Conservation (phyloP, 2,797 vertebrate genomes). For the Sorex maritimensis region DNA sequence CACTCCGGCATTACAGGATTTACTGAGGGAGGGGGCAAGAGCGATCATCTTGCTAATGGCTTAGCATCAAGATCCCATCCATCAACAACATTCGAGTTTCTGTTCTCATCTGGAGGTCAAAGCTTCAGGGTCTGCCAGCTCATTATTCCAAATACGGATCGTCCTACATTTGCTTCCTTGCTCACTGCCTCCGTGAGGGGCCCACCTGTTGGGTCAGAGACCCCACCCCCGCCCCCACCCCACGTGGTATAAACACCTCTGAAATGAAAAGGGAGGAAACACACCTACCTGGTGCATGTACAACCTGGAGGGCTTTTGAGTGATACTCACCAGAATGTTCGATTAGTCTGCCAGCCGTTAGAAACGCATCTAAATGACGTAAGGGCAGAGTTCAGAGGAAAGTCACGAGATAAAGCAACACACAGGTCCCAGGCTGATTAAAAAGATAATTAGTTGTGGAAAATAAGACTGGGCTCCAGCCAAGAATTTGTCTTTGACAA, state of each 20-base stretch:
- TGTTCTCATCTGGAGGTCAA: slow-evolving; percentile 75
- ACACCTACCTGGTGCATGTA: not conserved
- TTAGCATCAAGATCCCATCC: slow-evolving; percentile 56
- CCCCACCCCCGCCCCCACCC: not conserved
- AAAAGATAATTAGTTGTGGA: slow-evolving; percentile 85
- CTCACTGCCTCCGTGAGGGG: slow-evolving; percentile 36
- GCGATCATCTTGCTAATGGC: slow-evolving; percentile 56
- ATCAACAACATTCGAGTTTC: slow-evolving; percentile 71
- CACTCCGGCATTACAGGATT: slow-evolving; percentile 31
- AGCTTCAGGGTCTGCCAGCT: slow-evolving; percentile 67
- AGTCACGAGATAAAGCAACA: slow-evolving; percentile 74
- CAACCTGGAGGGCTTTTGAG: not conserved
- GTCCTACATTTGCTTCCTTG: slow-evolving; percentile 50
- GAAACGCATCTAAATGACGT: slow-evolving; percentile 68
- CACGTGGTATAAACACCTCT: slow-evolving; percentile 12
- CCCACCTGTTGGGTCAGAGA: slow-evolving; percentile 72
- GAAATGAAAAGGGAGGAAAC: slow-evolving; percentile 60
- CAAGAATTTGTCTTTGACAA: slow-evolving; percentile 81
- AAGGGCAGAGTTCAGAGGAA: slow-evolving; percentile 71
- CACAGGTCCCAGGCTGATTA: slow-evolving; percentile 72
- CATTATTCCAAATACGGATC: slow-evolving; percentile 71
- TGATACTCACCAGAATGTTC: slow-evolving; percentile 67
- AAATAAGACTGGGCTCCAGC: slow-evolving; percentile 75
- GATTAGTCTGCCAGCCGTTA: slow-evolving; percentile 66
- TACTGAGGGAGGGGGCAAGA: not conserved